Evolutionary conservation across 2,113 vertebrate genomes (phyloP).

Genomic region (Chamaetylas fuelleborni): DNA sequence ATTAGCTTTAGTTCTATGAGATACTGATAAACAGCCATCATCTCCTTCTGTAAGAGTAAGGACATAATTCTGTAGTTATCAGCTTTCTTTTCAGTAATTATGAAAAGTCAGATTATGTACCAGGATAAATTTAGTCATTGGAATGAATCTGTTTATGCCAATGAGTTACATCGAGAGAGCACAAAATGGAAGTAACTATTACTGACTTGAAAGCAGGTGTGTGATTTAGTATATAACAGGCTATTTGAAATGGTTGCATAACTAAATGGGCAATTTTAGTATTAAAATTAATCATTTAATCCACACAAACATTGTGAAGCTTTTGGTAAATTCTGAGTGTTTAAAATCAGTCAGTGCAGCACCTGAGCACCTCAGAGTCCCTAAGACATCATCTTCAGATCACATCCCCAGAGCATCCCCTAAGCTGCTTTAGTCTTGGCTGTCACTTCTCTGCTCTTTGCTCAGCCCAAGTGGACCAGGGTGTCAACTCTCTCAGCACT

Average conservation of each 20-base stretch:
- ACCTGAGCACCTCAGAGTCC: not conserved
- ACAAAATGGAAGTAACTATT: not conserved
- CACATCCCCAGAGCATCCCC: not conserved
- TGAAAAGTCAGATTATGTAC: not conserved
- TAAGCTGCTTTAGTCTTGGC: not conserved
- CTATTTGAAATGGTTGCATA: not conserved
- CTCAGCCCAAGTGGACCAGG: not conserved
- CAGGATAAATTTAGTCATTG: not conserved
- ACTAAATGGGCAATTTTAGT: not conserved
- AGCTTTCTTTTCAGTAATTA: not conserved
- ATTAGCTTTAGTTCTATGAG: not conserved
- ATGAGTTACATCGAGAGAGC: not conserved
- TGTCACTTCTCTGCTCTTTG: not conserved
- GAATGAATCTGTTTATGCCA: not conserved
- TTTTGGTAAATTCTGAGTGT: not conserved
- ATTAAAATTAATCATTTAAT: not conserved
- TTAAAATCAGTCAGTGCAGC: not conserved
- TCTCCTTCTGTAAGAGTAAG: not conserved
- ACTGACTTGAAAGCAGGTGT: not conserved
- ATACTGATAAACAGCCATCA: not conserved
- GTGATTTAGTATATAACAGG: not conserved
- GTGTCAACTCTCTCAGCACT: not conserved
- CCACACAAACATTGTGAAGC: not conserved
- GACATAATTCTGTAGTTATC: not conserved
- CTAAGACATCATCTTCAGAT: not conserved